phyloP scores from a whole-genome alignment of 2,113 vertebrate genomes.

The Varanus komodoensis region DNA sequence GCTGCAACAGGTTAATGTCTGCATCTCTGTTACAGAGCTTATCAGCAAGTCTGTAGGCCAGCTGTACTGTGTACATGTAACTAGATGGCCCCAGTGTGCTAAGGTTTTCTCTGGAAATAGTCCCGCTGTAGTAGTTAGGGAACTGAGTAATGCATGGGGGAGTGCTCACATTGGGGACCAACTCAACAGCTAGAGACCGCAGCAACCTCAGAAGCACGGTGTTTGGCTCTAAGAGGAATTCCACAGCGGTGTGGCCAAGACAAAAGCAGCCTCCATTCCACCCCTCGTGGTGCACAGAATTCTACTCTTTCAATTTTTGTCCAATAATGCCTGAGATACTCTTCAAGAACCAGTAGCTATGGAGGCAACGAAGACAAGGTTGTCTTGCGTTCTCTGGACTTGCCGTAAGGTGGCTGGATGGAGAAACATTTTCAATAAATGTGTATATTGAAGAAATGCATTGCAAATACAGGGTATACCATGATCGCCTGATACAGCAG shows the following conservation, averaged over 20 bases:
- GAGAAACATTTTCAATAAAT: not conserved
- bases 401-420: too few species aligned
- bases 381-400: too few species aligned
- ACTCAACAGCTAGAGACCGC: slow-evolving; percentile 11
- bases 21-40: not conserved
- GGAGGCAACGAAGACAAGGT: not conserved
- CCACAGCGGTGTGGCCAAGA: not conserved
- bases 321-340: not conserved
- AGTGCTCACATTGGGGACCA: not conserved
- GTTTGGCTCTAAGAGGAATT: too few species aligned
- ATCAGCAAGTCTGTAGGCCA: slow-evolving; percentile 35
- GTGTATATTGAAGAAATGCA: not conserved
- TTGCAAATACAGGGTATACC: slow-evolving; percentile 24
- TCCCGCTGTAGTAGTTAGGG: not conserved
- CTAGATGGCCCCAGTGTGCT: not conserved
- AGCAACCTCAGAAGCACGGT: not conserved
- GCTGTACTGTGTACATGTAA: not conserved
- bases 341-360: not conserved
- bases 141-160: too few species aligned
- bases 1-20: not conserved
- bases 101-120: not conserved
- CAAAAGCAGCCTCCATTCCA: not conserved
- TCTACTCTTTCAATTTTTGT: not conserved
- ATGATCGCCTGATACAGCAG: not conserved
- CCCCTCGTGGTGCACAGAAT: too few species aligned